Conservation (phyloP, 2,888 invertebrate genomes). For the Heteromyza rotundicornis region DNA sequence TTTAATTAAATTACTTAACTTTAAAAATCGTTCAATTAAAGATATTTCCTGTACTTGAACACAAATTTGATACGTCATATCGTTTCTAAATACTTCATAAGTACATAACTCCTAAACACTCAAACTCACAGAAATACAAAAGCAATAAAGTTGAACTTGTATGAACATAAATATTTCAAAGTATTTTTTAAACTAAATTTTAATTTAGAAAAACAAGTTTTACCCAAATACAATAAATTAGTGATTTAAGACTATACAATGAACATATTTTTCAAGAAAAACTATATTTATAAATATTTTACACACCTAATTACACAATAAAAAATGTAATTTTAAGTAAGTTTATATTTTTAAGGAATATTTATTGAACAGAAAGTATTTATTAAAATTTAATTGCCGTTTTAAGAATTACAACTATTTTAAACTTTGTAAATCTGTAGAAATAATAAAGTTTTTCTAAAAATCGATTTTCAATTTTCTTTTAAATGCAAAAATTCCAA, state of each 20-base stretch:
- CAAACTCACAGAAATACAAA: conserved; percentile 9
- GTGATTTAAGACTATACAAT: not conserved
- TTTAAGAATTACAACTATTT: too few relatives aligned
- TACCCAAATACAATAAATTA: conserved; percentile 39
- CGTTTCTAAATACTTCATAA: too few relatives aligned
- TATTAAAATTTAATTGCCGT: not conserved
- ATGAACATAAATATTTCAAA: conserved; percentile 37
- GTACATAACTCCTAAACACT: too few relatives aligned
- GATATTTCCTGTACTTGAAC: too few relatives aligned
- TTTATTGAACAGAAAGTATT: conserved; percentile 16
- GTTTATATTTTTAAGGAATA: conserved; percentile 36
- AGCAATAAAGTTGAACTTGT: conserved; percentile 52
- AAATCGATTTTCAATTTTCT: too few relatives aligned
- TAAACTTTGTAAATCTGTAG: too few relatives aligned
- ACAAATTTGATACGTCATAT: too few relatives aligned
- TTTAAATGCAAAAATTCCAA: too few relatives aligned
- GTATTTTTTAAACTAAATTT: conserved; percentile 7
- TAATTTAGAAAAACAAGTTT: not conserved
- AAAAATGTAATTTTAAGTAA: conserved; percentile 11
- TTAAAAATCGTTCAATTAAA: too few relatives aligned
- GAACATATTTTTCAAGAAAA: not conserved
- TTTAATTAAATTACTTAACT: too few relatives aligned
- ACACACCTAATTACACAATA: conserved; percentile 6
- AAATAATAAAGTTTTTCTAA: too few relatives aligned
- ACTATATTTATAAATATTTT: conserved; percentile 22